Evolutionary conservation across 2,797 vertebrate species (phyloP), one percentile per base, ranked within the genome.

Genomic region (Pipistrellus nathusii): DNA sequence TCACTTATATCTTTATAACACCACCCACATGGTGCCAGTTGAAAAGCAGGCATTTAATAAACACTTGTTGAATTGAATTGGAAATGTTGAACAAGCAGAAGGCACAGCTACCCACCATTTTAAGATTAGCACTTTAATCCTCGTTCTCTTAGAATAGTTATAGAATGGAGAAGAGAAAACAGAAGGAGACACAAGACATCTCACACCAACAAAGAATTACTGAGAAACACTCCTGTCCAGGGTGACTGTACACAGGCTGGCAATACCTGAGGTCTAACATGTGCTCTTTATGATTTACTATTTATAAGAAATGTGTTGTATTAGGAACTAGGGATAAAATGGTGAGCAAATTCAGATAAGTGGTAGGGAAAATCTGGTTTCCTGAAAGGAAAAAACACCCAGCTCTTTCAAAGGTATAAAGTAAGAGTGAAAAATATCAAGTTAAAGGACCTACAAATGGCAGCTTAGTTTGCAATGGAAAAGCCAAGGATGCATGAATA

Each of bases 261-360:
- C 71, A 88, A 83, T 48, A 83, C 18, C 62, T 64, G 46, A 89
- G 68, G 55, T 83, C 68, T 90, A 77, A 84, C 77, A 88, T 62
- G 83, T 38, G 35, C 55, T 93, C 88, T 72, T 95, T 77, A 87
- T 48, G 55, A 91, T 89, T 95, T 93, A 88, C n/a, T 80, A 72
- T 48, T 48, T 44, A 38, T 57, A 86, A 93, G 68, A 9, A 6
- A 75, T 9, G 85, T 14, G 53, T 2, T 91, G 51, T 75, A 35
- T 59, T 72, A 59, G 62, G 64, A 88, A 89, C 30, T 35, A 76
- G 44, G 32, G n/a, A 62, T 75, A 73, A 76, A 89, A 55, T 6
- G 44, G 51, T 66, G 44, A 94, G 73, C 66, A 90, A 94, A 85
- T 76, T 10, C 7, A 76, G 38, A 71, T 25, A 78, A 78, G 64